Conservation (phyloP, 1,140 invertebrate genomes). For the Zaprionus africanus region DNA sequence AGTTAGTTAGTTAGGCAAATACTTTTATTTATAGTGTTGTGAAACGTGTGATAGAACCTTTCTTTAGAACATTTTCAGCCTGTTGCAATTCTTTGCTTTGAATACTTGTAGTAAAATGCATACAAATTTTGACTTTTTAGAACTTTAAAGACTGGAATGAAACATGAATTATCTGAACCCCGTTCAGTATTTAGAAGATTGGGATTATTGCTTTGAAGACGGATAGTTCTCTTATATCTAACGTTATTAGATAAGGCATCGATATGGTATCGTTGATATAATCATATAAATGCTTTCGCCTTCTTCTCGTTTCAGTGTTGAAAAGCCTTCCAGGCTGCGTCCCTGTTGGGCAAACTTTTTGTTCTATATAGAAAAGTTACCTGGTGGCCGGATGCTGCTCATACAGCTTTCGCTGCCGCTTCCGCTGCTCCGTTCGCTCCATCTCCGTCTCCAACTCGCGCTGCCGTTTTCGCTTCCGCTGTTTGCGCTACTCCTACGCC, state of each 20-base stretch:
- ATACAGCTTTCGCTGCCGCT: background rate
- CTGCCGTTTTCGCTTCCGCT: background rate
- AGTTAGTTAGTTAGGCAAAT: too few species aligned
- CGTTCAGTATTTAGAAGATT: too few species aligned
- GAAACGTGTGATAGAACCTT: background rate
- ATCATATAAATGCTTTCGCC: background rate
- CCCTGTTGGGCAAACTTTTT: constrained; percentile 18
- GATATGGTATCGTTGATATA: background rate
- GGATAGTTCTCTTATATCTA: too few species aligned
- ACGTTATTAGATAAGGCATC: too few species aligned
- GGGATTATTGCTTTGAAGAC: too few species aligned
- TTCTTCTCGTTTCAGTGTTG: too few species aligned
- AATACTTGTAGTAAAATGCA: too few species aligned
- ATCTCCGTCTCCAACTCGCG: constrained; percentile 16
- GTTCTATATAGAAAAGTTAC: constrained; percentile 49
- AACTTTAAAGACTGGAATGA: too few species aligned
- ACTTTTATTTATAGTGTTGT: background rate
- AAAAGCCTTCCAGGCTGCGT: background rate
- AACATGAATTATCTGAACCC: too few species aligned
- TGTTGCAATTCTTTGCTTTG: too few species aligned
- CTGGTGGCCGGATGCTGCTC: constrained; percentile 50
- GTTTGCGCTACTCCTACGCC: constrained; percentile 21
- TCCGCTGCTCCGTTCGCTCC: constrained; percentile 5
- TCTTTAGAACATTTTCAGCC: too few species aligned
- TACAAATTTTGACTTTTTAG: too few species aligned